These are phyloP conservation scores for Syrrhaptes paradoxus DNA, from an alignment of 2,113 vertebrate genomes.

Conservation along the genomic window DNA sequence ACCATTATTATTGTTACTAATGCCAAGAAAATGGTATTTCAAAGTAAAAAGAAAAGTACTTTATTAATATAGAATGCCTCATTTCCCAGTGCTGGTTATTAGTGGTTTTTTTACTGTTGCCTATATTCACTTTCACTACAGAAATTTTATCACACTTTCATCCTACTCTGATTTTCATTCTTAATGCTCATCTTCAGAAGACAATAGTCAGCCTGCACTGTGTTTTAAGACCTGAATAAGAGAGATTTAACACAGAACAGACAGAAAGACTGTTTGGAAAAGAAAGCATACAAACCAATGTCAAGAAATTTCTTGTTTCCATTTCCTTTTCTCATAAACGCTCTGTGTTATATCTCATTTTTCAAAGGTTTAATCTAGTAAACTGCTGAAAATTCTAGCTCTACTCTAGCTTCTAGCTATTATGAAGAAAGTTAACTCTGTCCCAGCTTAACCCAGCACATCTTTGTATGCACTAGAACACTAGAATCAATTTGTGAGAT, in stretches of 20 bases:
- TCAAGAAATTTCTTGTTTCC: not conserved
- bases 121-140: constrained; percentile 5
- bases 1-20: constrained; percentile 25
- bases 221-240: not conserved
- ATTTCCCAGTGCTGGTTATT: not conserved
- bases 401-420: not conserved
- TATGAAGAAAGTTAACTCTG: too few species aligned
- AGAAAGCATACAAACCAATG: not conserved
- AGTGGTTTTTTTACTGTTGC: not conserved
- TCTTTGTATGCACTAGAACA: not conserved
- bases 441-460: too few species aligned
- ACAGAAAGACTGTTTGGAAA: not conserved
- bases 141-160: constrained; percentile 28
- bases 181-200: not conserved
- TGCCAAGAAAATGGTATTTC: constrained; percentile 11
- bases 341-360: not conserved
- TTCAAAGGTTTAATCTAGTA: not conserved
- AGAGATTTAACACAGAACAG: not conserved
- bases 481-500: not conserved
- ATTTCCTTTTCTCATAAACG: not conserved
- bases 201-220: not conserved
- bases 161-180: constrained; percentile 22
- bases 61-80: constrained; percentile 15
- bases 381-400: not conserved
- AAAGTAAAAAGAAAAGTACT: constrained; percentile 8